Evolutionary conservation across 2,113 vertebrate genomes (phyloP), one percentile per base, ranked within the genome.

Genomic region (Tupaia tana): DNA sequence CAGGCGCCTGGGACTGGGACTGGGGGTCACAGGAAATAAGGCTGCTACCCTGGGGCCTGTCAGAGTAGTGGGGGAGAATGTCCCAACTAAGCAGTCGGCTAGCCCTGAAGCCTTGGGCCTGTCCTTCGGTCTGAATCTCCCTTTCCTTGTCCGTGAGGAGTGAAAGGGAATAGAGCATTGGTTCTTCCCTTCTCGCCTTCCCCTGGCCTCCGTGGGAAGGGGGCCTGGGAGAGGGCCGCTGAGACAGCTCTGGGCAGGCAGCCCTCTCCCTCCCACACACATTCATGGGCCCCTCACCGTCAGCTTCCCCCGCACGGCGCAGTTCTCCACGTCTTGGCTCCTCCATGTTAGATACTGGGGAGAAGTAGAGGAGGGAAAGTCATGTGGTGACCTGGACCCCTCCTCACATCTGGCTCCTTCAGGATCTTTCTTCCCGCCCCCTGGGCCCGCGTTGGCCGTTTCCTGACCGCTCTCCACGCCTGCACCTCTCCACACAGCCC

Each of bases 261-360:
- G 19, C 4, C 58, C 52, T 61, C n/a, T 71, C 71, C 89, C 18
- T 31, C 31, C 87, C 74, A 52, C 11, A 7, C 13, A 1, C 2
- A 11, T 29, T 13, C 54, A 25, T 20, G 2, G 29, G n/a, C 64
- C 31, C 58, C 97, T 96, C 93, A 98, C 98, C 97, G 89, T 98
- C 93, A 92, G 96, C 93, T 98, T 98, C 27, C 98, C 98, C 69
- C 98, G 95, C 29, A 98, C 95, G 1, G 98, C 98, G 8, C 98
- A 99, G 91, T 98, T 98, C 56, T 97, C 97, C 96, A 98, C 59
- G 20, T 98, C 98, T 56, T 97, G 97, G 3, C 97, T 96, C 95
- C 96, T 96, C 98, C 98, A 98, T 66, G 97, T 98, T 59, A 98
- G 97, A 86, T 98, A 97, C 98, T 98, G 84, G 64, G 67, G 59